Evolutionary conservation across 2,797 vertebrate species (phyloP), one percentile per base, ranked within the genome.

Genomic region (Gallirallus australis): DNA sequence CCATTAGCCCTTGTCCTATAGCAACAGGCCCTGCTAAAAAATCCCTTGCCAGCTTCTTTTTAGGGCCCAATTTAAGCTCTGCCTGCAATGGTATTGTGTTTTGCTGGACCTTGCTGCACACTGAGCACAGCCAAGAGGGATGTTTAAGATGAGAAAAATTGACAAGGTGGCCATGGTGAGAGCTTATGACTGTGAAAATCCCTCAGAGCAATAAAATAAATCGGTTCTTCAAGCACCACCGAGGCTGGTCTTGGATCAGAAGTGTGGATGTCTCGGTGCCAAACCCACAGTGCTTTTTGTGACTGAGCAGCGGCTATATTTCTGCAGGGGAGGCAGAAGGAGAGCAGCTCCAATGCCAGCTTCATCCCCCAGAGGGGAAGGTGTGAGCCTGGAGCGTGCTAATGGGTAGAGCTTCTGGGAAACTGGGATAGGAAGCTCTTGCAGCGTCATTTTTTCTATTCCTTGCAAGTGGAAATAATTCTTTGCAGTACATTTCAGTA

Each of bases 371-470:
- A 12, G 17, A 12, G 20, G 35, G 50, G 15, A 75, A 30, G 30
- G 28, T 0, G 0, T 39, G 16, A 19, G n/a, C 33, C 27, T 0
- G 0, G 25, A 6, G n/a, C 0, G 0, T 52, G 35, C 40, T 1
- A 0, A 24, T 63, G 42, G 11, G 6, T 31, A 23, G 30, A 59
- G 20, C 31, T 66, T 40, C 23, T 57, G 59, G 70, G 63, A 61
- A 31, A 21, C 30, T 12, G 27, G 21, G 19, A 9, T 45, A 47
- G 57, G 45, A 77, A 45, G 65, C 42, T 6, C 31, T 52, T 53
- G 8, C 16, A 39, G 15, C 3, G 1, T 11, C 10, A 2, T 59
- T 69, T 59, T 20, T 24, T 24, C 47, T 15, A 9, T 57, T 69
- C 14, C 21, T 52, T 70, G 28, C 6, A 7, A 81, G 47, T 48